Evolutionary conservation across 1,140 invertebrate genomes (phyloP).

Genomic region (Orchestia grillus): DNA sequence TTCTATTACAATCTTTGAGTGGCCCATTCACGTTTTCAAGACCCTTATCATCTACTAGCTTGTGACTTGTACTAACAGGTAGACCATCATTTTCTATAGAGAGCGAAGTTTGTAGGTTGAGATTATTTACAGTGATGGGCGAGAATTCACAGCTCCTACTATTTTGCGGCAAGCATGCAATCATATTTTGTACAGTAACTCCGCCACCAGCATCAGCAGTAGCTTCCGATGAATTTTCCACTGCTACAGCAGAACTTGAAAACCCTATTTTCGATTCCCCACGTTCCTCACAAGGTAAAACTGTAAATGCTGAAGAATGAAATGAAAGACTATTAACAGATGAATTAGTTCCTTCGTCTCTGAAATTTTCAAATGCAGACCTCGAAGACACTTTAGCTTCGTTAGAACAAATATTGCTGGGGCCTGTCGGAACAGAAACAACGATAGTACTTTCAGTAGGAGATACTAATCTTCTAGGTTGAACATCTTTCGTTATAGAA

Average conservation of each 20-base stretch:
- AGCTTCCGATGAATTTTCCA: background rate
- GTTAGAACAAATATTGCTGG: background rate
- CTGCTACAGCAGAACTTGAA: background rate
- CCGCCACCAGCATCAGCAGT: background rate
- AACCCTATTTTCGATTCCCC: background rate
- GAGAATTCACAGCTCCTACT: background rate
- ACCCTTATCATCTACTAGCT: background rate
- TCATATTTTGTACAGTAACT: slow-evolving; percentile 43
- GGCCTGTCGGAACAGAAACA: background rate
- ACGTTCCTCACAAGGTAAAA: background rate
- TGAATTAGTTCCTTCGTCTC: background rate
- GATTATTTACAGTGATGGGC: slow-evolving; percentile 21
- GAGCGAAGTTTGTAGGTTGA: background rate
- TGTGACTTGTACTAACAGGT: background rate
- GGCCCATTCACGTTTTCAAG: background rate
- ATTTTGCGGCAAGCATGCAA: background rate
- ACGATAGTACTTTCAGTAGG: background rate
- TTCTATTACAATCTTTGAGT: background rate
- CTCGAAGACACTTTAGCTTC: background rate
- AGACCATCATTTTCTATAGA: background rate
- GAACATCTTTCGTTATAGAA: background rate
- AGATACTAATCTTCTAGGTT: background rate
- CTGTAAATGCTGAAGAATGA: background rate
- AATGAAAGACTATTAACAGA: background rate
- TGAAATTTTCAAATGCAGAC: background rate